Conservation (phyloP, 2,888 invertebrate species). For the Lepidocyrtinus sp. region DNA sequence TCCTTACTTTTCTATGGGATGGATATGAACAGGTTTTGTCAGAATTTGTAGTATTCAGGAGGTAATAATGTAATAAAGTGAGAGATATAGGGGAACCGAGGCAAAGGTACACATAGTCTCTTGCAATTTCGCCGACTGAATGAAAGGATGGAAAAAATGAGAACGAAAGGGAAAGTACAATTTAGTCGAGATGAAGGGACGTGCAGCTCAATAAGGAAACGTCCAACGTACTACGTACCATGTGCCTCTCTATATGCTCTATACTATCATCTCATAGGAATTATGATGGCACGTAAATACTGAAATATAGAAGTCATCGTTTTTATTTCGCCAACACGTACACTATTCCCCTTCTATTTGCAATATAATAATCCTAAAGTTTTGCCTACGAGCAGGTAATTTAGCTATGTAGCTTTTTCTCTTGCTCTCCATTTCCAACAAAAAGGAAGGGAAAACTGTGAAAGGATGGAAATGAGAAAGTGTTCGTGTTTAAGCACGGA, state of each 20-base stretch:
- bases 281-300: too few relatives aligned
- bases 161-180: neutral
- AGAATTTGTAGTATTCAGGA: neutral
- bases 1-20: too few relatives aligned
- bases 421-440: neutral
- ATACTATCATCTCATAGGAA: too few relatives aligned
- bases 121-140: neutral
- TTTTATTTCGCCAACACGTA: too few relatives aligned
- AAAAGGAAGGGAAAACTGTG: slow-evolving; percentile 2
- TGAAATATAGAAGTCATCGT: too few relatives aligned
- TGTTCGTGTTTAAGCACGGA: neutral
- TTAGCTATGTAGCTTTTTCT: neutral
- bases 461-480: neutral
- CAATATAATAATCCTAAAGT: too few relatives aligned
- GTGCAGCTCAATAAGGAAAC: neutral
- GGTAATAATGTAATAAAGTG: neutral
- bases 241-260: too few relatives aligned
- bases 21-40: neutral
- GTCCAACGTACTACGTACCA: too few relatives aligned
- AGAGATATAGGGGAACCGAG: neutral
- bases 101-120: neutral
- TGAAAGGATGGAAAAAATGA: neutral
- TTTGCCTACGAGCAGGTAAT: neutral
- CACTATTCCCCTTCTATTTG: too few relatives aligned
- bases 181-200: neutral